phyloP scores from a whole-genome alignment of 2,888 invertebrate species.

The Nomada fabriciana region DNA sequence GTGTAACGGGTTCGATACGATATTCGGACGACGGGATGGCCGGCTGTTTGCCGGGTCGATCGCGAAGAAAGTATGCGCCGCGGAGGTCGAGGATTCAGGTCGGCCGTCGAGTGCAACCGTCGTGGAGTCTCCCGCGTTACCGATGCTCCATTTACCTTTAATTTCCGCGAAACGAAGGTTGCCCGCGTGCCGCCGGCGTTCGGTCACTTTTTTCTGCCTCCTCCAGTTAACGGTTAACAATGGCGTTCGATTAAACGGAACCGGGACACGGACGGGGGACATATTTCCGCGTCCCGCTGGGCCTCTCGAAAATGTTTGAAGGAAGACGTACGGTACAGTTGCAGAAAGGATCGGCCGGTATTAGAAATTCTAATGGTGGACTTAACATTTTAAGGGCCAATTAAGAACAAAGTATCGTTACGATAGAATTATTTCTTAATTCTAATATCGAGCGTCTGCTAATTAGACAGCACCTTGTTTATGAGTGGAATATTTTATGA shows the following conservation, averaged over 20 bases:
- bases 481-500: background rate
- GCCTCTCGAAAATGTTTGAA: no score
- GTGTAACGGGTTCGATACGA: slow-evolving; percentile 56
- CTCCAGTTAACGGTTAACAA: background rate
- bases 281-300: no score
- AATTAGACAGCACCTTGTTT: background rate
- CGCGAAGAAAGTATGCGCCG: slow-evolving; percentile 36
- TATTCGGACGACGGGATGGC: slow-evolving; percentile 39
- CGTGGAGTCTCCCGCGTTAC: slow-evolving; percentile 10
- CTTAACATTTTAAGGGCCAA: background rate
- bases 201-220: background rate
- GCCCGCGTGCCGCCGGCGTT: background rate
- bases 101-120: background rate
- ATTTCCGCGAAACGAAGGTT: background rate
- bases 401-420: background rate
- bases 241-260: no score
- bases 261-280: no score
- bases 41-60: slow-evolving; percentile 29
- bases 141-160: background rate
- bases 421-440: background rate
- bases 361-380: background rate
- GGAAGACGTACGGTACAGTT: no score
- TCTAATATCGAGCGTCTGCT: background rate
- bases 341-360: background rate
- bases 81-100: slow-evolving; percentile 36